Evolutionary conservation across 1,140 invertebrate species (phyloP).

Genomic region (Adoxophyes honmai): DNA sequence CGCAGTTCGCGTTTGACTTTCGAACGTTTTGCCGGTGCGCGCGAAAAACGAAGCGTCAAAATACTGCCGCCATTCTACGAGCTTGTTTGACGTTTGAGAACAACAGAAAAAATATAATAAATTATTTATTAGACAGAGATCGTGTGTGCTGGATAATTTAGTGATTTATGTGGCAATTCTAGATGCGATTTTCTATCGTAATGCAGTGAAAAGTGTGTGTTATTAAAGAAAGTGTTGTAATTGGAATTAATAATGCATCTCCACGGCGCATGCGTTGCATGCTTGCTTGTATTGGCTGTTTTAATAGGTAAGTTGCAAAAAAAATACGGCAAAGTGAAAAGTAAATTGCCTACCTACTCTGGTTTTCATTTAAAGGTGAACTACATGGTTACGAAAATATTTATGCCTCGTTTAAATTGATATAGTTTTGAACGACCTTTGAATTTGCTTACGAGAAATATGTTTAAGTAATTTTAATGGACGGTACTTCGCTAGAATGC

Average conservation of each 20-base stretch:
- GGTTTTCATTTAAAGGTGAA: constrained; percentile 2
- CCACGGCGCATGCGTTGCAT: constrained; percentile 46
- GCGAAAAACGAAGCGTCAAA: constrained; percentile 36
- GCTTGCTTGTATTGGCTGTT: constrained; percentile 42
- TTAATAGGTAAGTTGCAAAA: constrained; percentile 45
- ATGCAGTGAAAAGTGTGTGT: constrained; percentile 47
- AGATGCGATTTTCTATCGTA: constrained; percentile 21
- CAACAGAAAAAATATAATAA: constrained; percentile 17
- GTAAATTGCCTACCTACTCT: no score
- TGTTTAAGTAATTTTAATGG: background rate
- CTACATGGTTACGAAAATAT: background rate
- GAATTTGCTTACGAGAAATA: background rate
- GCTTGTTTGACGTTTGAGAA: constrained; percentile 12
- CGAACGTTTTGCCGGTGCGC: constrained; percentile 44
- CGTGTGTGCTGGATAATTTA: background rate
- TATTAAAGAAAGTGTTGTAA: constrained; percentile 58
- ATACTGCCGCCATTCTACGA: constrained; percentile 25
- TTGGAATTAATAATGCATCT: constrained; percentile 49
- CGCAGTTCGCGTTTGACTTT: constrained; percentile 68
- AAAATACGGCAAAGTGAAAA: constrained; percentile 20
- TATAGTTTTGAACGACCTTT: background rate
- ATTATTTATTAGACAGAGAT: constrained; percentile 17
- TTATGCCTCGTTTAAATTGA: background rate
- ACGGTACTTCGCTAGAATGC: background rate
- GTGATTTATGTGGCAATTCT: constrained; percentile 12